Conservation (phyloP, 35 echinoderm and acorn worm genomes). For the Strongylocentrotus purpuratus region DNA sequence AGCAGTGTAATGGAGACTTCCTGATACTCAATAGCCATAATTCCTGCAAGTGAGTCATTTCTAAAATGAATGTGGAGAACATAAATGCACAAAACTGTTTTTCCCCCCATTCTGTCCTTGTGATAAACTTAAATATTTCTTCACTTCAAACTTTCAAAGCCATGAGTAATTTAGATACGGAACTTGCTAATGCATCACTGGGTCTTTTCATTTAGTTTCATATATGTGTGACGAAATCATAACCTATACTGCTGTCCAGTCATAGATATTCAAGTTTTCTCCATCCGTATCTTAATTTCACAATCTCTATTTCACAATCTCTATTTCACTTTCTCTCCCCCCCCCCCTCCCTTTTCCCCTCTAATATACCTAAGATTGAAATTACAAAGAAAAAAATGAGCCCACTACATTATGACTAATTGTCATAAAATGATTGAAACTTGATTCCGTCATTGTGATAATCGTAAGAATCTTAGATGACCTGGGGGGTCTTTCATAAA, state of each 20-base stretch:
- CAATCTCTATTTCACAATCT: neutral
- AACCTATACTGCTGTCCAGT: neutral
- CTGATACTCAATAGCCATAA: neutral
- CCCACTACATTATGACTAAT: neutral
- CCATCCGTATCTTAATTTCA: neutral
- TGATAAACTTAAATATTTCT: neutral
- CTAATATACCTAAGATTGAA: neutral
- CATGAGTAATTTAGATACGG: neutral
- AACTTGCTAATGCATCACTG: neutral
- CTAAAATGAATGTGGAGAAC: neutral
- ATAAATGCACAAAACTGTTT: neutral
- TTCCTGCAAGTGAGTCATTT: neutral
- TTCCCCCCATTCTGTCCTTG: neutral
- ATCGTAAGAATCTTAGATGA: no score
- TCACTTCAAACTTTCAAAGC: neutral
- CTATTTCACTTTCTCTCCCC: neutral
- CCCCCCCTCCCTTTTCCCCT: neutral
- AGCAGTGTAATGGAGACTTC: neutral
- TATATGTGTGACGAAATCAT: neutral
- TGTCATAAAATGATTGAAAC: neutral
- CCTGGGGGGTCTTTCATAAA: no score
- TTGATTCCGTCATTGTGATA: neutral
- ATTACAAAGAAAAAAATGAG: no score
- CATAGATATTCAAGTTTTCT: neutral
- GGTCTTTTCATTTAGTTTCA: neutral